Evolutionary conservation across 2,797 vertebrate genomes (phyloP).

Genomic region (Vultur gryphus): DNA sequence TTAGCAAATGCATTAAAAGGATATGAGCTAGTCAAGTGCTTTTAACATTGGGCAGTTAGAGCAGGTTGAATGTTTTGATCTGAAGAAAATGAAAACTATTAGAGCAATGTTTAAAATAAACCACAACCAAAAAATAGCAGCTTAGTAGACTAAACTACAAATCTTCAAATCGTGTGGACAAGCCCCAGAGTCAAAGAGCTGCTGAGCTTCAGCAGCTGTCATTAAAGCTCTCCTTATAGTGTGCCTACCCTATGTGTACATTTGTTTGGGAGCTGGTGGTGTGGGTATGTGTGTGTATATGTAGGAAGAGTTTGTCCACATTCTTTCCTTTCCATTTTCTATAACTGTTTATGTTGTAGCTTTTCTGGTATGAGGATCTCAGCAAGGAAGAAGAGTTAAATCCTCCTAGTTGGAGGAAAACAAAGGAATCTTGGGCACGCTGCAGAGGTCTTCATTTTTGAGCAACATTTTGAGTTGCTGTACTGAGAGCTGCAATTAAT

Average conservation of each 20-base stretch:
- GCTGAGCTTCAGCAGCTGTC: neutral
- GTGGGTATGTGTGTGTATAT: no score
- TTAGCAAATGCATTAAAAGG: neutral
- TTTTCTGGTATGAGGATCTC: neutral
- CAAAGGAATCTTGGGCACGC: rapidly evolving
- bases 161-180: neutral
- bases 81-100: neutral
- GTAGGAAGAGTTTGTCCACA: neutral
- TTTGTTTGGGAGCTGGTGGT: neutral
- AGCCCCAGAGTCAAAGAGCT: neutral
- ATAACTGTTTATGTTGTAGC: rapidly evolving
- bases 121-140: neutral
- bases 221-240: neutral
- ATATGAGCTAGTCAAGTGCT: neutral
- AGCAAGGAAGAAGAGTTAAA: neutral
- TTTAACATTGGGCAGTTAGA: neutral
- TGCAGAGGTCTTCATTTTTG: neutral
- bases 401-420: neutral
- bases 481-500: neutral
- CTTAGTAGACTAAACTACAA: neutral
- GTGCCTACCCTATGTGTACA: rapidly evolving
- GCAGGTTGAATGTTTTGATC: neutral
- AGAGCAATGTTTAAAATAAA: neutral
- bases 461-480: neutral
- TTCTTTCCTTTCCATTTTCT: neutral